Evolutionary conservation across 2,797 vertebrate genomes (phyloP), one percentile per base, ranked within the genome.

Genomic region (Syndactyla subalaris): DNA sequence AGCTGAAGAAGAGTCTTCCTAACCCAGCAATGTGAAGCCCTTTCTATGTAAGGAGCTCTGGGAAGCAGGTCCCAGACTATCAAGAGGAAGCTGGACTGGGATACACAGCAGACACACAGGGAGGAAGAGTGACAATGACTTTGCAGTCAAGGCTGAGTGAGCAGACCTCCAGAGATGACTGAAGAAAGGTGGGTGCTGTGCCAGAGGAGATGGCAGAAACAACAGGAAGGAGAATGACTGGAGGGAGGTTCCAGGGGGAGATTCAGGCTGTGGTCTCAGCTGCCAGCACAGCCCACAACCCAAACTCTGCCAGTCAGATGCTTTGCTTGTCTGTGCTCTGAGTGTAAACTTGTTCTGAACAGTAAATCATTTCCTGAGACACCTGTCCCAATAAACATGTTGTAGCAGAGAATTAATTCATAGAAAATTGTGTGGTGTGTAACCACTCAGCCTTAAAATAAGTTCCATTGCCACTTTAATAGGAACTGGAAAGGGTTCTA

Each of bases 81-180:
- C 23, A n/a, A 52, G 46, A 43, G 29, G 21, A 24, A 70, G 9
- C 10, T 1, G 10, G 67, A 15, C 14, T n/a, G 41, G 24, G 58
- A 43, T 10, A 0, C 3, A 1, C 20, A 57, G 23, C 1, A n/a
- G 43, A 2, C 4, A 48, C 30, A 18, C 7, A 32, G n/a, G 21
- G 51, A 36, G 19, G 8, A 24, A n/a, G 55, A 32, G 11, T 11
- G 27, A 3, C 5, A 22, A 8, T 23, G 38, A 13, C 30, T 55
- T 38, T 57, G 21, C 14, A n/a, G 32, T 27, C 32, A n/a, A 49
- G 26, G 9, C 14, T 71, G 57, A 43, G 11, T 2, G 16, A 22
- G 29, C 32, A 58, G 34, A 36, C 3, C 39, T 20, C 15, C 15
- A 39, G 32, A 45, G 19, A 21, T 7, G 34, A 61, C 16, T 23